Base-by-base conservation (phyloP, 2,888 invertebrate species). In the Acleris holmiana region DNA sequence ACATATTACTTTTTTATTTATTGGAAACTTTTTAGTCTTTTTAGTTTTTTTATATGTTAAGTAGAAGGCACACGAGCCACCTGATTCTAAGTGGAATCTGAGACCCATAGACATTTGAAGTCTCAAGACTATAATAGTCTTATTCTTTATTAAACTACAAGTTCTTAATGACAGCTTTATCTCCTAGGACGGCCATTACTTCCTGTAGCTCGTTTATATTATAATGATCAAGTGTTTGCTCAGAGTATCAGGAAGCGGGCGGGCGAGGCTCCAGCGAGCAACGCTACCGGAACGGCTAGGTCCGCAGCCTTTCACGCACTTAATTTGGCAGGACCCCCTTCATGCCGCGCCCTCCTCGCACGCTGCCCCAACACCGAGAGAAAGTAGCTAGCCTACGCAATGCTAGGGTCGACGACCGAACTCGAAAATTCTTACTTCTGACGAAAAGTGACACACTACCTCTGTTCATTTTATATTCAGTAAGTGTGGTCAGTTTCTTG, bases 321-420 rank as follows among this genome's bases (percentile, higher is more conserved):
- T 90, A 88, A 90, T 92, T 92, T 89, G 91, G 91, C 86, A 91
- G 89, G 84, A 90, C 85, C 90, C 88, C 89, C 87, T 83, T 83
- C 87, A 75, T 84, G 68, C 85, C 84, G 77, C 84, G 72, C 79
- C 70, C 74, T 70, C 78, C 80, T 74, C 82, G 67, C 80, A 76
- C 80, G 78, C 82, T 83, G 83, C 81, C 73, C 75, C 83, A 81
- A 78, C 85, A 80, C 76, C 80, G 74, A 89, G 92, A 91, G 92
- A 92, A 92, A 92, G 91, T 91, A 91, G 92, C 89, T 90, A 84
- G 86, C 89, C 90, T 90, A 91, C 91, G 92, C 91, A 92, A 90
- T 89, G 83, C 83, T 88, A 86, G 88, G 91, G 91, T 91, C 91
- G 85, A 85, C 81, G 91, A 86, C 91, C 91, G 86, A 83, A 89